phyloP scores from a whole-genome alignment of 2,888 invertebrate genomes.

The Spisula solida region DNA sequence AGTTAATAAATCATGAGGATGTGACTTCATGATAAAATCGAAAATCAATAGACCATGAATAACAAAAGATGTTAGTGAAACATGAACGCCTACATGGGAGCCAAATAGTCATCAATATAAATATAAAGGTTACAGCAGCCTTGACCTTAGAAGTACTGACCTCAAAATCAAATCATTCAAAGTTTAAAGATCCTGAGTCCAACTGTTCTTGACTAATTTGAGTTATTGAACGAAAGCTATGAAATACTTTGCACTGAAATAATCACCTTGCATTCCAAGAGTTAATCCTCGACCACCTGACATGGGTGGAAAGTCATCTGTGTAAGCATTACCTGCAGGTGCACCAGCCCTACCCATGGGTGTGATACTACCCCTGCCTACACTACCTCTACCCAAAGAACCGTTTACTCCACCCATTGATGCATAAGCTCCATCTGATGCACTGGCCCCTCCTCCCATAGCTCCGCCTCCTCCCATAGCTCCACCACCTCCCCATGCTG shows the following conservation, averaged over 20 bases:
- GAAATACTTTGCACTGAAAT: neutral
- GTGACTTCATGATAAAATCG: too few relatives aligned
- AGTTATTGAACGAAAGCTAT: neutral
- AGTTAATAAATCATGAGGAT: too few relatives aligned
- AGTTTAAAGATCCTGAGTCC: too few relatives aligned
- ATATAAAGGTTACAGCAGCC: too few relatives aligned
- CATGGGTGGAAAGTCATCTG: constrained; percentile 39
- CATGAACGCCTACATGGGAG: too few relatives aligned
- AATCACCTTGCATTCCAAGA: constrained; percentile 53
- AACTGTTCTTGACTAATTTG: too few relatives aligned
- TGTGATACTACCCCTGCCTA: constrained; percentile 1
- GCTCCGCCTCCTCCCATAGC: neutral
- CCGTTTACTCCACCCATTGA: neutral
- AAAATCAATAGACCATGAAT: too few relatives aligned
- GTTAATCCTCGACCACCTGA: constrained; percentile 48
- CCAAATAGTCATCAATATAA: too few relatives aligned
- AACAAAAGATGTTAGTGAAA: too few relatives aligned
- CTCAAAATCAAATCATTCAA: too few relatives aligned
- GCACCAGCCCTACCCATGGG: constrained; percentile 13
- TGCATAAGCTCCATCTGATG: neutral
- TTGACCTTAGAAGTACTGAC: too few relatives aligned
- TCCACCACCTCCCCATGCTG: neutral
- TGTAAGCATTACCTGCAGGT: neutral
- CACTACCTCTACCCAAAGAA: neutral
- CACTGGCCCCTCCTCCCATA: neutral